phyloP scores from a whole-genome alignment of 2,888 invertebrate genomes.

The Hypomecis atomaria region DNA sequence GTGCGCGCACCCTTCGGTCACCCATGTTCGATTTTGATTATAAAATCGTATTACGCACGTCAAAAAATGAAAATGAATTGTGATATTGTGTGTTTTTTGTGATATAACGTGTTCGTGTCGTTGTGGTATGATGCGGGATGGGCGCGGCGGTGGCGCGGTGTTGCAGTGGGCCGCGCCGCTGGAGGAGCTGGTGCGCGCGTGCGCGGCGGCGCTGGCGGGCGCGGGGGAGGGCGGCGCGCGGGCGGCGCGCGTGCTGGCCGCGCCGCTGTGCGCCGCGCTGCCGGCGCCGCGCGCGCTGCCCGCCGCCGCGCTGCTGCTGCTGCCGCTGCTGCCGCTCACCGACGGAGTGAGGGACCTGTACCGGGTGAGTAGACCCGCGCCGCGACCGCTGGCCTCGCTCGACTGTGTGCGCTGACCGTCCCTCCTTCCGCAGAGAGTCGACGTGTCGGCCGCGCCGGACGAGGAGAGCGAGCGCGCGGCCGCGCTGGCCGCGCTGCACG shows the following conservation, averaged over 20 bases:
- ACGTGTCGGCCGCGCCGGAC: not conserved
- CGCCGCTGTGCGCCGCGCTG: slow-evolving; percentile 13
- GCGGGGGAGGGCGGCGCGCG: not conserved
- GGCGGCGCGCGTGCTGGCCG: slow-evolving; percentile 1
- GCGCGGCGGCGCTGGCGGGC: slow-evolving; percentile 1
- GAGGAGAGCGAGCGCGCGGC: slow-evolving; percentile 4
- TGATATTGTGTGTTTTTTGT: no score
- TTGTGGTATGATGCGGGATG: no score
- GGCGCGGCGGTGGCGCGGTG: not conserved
- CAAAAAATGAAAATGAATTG: no score
- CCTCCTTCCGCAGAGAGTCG: not conserved
- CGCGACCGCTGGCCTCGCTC: not conserved
- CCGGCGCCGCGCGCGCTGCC: slow-evolving; percentile 10
- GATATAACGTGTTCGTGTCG: no score
- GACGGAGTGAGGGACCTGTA: not conserved
- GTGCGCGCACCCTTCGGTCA: not conserved
- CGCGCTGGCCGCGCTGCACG: not conserved
- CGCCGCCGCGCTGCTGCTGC: slow-evolving; percentile 16
- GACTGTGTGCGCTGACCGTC: no score
- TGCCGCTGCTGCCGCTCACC: slow-evolving; percentile 13
- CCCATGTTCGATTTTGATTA: no score
- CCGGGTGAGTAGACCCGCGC: not conserved
- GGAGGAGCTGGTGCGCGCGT: slow-evolving; percentile 4
- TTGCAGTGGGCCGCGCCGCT: not conserved
- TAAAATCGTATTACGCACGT: no score